phyloP scores from a whole-genome alignment of 1,140 invertebrate species.

The Laodelphax striatellus region DNA sequence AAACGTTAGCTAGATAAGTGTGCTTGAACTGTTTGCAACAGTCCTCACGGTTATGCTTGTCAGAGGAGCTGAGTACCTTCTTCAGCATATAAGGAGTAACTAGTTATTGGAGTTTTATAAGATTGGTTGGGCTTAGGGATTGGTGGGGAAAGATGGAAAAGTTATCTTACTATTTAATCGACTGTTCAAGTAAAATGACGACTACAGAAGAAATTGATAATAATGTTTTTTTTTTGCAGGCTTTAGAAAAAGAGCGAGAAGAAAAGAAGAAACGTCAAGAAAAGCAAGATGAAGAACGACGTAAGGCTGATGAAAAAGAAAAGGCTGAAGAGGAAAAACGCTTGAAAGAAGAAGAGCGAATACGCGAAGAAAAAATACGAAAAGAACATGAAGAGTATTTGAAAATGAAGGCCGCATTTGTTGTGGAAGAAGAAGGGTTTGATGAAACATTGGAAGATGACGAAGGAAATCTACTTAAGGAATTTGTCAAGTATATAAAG shows the following conservation, averaged over 20 bases:
- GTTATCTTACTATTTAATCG: too few relatives aligned
- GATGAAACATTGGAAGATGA: slow-evolving; percentile 56
- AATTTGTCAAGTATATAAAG: slow-evolving; percentile 44
- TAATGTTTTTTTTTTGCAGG: slow-evolving; percentile 24
- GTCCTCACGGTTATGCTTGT: too few relatives aligned
- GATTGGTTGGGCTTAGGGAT: too few relatives aligned
- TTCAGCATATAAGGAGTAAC: too few relatives aligned
- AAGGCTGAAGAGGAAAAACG: slow-evolving; percentile 45
- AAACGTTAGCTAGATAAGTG: too few relatives aligned
- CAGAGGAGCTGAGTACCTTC: too few relatives aligned
- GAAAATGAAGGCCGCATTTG: slow-evolving; percentile 81
- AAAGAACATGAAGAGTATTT: slow-evolving; percentile 76
- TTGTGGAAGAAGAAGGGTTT: slow-evolving; percentile 83
- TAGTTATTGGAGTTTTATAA: too few relatives aligned
- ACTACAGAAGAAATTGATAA: too few relatives aligned
- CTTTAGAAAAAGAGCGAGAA: slow-evolving; percentile 55
- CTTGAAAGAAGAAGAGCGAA: slow-evolving; percentile 51
- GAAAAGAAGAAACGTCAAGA: slow-evolving; percentile 57
- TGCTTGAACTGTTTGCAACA: too few relatives aligned
- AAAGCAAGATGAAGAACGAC: slow-evolving; percentile 56
- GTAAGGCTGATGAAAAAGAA: slow-evolving; percentile 48
- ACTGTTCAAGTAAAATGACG: too few relatives aligned
- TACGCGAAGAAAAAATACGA: slow-evolving; percentile 54
- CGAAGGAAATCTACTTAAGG: slow-evolving; percentile 51
- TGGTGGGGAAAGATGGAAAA: too few relatives aligned